Evolutionary conservation across 2,888 invertebrate genomes (phyloP).

Genomic region (Brachycybe producta): DNA sequence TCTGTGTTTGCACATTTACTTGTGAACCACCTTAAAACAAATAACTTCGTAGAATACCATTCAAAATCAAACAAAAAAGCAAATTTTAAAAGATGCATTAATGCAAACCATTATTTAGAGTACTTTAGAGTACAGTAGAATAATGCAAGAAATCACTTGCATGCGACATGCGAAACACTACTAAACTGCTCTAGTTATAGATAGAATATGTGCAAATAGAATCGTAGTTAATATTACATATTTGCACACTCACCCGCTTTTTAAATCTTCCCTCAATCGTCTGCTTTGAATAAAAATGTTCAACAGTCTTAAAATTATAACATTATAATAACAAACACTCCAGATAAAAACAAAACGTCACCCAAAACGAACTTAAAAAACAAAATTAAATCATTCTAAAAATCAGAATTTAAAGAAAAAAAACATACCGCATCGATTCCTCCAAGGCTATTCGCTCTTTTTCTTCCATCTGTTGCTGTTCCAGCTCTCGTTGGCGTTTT

Average conservation of each 20-base stretch:
- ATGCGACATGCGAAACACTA: too few relatives aligned
- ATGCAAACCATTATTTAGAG: too few relatives aligned
- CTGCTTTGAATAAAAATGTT: conserved; percentile 12
- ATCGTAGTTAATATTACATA: too few relatives aligned
- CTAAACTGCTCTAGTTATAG: too few relatives aligned
- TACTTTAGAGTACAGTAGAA: too few relatives aligned
- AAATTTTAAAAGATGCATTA: too few relatives aligned
- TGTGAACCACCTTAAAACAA: too few relatives aligned
- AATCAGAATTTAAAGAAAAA: neutral
- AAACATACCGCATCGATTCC: conserved; percentile 47
- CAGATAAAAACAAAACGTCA: neutral
- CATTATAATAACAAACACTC: neutral
- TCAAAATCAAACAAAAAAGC: too few relatives aligned
- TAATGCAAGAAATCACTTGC: too few relatives aligned
- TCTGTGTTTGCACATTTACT: too few relatives aligned
- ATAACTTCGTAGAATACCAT: too few relatives aligned
- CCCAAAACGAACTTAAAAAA: neutral
- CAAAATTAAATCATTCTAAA: neutral
- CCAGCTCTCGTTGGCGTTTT: conserved; percentile 23
- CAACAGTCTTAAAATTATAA: neutral
- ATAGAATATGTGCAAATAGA: too few relatives aligned
- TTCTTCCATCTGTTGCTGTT: conserved; percentile 23
- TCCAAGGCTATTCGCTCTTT: conserved; percentile 45
- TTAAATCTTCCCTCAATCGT: conserved; percentile 7
- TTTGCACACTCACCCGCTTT: conserved; percentile 9